phyloP scores from a whole-genome alignment of 2,797 vertebrate genomes.

The Ctenopoma multispine region DNA sequence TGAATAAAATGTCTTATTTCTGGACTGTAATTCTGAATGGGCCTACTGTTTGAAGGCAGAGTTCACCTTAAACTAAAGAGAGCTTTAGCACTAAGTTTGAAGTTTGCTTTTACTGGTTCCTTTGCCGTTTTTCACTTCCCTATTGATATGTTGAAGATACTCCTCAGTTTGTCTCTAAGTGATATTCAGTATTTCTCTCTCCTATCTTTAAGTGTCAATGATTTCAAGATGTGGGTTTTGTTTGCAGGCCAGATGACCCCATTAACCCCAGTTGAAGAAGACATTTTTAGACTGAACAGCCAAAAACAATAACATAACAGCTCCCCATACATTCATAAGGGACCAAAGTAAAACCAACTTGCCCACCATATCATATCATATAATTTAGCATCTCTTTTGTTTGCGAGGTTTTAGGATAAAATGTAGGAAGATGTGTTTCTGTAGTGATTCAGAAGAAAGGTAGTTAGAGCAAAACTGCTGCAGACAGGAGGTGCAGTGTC shows the following conservation, averaged over 20 bases:
- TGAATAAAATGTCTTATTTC: constrained; percentile 37
- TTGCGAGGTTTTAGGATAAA: neutral
- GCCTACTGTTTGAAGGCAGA: constrained; percentile 49
- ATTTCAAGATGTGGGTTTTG: constrained; percentile 67
- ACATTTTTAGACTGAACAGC: constrained; percentile 1
- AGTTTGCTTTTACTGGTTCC: constrained; percentile 22
- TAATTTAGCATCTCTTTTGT: constrained; percentile 17
- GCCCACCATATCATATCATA: neutral
- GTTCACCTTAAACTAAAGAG: constrained; percentile 19
- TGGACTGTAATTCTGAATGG: constrained; percentile 30
- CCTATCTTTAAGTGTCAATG: constrained; percentile 47
- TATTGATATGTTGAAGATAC: constrained; percentile 31
- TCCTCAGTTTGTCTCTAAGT: constrained; percentile 46
- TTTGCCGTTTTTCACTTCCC: constrained; percentile 1
- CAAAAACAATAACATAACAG: neutral
- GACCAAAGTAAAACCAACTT: constrained; percentile 19
- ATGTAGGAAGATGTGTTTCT: neutral
- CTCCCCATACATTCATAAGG: no score
- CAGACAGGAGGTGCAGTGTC: constrained; percentile 57
- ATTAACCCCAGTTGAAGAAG: constrained; percentile 47
- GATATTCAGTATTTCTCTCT: constrained; percentile 24
- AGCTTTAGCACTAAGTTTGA: constrained; percentile 49
- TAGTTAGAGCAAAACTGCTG: neutral
- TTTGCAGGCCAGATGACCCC: constrained; percentile 53
- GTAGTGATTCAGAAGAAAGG: neutral